Evolutionary conservation across 2,113 vertebrate genomes (phyloP).

Genomic region (Hassar affinis): DNA sequence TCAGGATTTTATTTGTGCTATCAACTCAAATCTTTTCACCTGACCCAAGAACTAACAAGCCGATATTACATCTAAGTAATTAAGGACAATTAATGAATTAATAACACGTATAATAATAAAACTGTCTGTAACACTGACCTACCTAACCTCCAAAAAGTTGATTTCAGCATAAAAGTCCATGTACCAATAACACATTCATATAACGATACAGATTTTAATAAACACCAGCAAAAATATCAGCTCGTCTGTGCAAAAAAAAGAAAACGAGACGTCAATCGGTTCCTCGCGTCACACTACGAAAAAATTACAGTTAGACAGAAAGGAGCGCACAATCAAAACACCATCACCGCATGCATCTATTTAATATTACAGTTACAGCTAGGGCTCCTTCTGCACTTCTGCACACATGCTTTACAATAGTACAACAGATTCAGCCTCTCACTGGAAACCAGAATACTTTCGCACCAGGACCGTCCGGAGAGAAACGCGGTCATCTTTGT

Average conservation of each 20-base stretch:
- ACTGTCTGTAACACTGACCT: constrained; percentile 31
- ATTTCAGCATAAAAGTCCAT: neutral
- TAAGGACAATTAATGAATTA: neutral
- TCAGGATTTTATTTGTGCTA: neutral
- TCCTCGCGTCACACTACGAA: neutral
- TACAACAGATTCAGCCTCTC: neutral
- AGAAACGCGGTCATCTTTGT: constrained; percentile 6
- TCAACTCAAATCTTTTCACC: neutral
- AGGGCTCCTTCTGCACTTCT: neutral
- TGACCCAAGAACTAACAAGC: neutral
- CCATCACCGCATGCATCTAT: constrained; percentile 17
- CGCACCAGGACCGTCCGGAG: neutral
- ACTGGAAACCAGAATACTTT: neutral
- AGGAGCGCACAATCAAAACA: constrained; percentile 11
- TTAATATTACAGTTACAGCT: neutral
- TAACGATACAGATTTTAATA: constrained; percentile 61
- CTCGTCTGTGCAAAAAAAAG: constrained; percentile 47
- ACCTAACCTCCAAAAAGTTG: constrained; percentile 18
- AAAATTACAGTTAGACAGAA: neutral
- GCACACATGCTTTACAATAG: constrained; percentile 9
- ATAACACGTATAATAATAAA: neutral
- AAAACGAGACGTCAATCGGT: constrained; percentile 24
- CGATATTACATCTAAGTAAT: neutral
- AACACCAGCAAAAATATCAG: constrained; percentile 50
- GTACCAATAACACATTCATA: constrained; percentile 45